These are phyloP conservation scores for Montipora foliosa DNA, from an alignment of 64 coral and sea anemone species.

Conservation along the genomic window DNA sequence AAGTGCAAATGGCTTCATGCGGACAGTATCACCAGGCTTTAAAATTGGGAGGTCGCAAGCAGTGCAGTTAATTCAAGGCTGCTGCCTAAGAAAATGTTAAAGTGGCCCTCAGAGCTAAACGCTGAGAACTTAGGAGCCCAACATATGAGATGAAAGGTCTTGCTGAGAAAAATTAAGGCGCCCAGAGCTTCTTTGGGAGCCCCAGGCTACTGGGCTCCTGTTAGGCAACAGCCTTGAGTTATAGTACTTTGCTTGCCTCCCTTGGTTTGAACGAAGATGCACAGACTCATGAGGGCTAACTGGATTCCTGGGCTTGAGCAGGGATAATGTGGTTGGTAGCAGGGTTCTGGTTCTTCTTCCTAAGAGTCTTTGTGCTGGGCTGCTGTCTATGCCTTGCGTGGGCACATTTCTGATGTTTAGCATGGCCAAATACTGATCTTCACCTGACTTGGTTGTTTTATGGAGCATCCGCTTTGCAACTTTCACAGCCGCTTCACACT, in stretches of 20 bases:
- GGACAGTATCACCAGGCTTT: conserved; percentile 17
- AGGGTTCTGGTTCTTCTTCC: conserved; percentile 49
- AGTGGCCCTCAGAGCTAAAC: too few species aligned
- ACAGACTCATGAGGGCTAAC: background rate
- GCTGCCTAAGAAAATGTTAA: too few species aligned
- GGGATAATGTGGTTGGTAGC: conserved; percentile 24
- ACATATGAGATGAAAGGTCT: too few species aligned
- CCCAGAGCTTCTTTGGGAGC: too few species aligned
- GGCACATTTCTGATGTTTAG: conserved; percentile 62
- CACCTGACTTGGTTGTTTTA: conserved; percentile 31
- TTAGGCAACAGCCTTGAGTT: too few species aligned
- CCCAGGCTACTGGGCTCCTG: too few species aligned
- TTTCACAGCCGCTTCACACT: conserved; percentile 59
- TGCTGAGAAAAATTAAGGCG: too few species aligned
- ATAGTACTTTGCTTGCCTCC: conserved; percentile 13
- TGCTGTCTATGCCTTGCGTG: conserved; percentile 30
- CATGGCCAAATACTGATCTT: conserved; percentile 65
- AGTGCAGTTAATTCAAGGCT: background rate
- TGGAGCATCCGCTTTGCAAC: conserved; percentile 33
- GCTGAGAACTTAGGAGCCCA: too few species aligned
- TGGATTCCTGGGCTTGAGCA: conserved; percentile 19
- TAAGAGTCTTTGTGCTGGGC: conserved; percentile 39
- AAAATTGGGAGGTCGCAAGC: conserved; percentile 19
- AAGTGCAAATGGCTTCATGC: conserved; percentile 43
- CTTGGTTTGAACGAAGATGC: background rate